These are phyloP conservation scores for Tinea semifulvella DNA, from an alignment of 2,888 invertebrate species.

Conservation along the genomic window DNA sequence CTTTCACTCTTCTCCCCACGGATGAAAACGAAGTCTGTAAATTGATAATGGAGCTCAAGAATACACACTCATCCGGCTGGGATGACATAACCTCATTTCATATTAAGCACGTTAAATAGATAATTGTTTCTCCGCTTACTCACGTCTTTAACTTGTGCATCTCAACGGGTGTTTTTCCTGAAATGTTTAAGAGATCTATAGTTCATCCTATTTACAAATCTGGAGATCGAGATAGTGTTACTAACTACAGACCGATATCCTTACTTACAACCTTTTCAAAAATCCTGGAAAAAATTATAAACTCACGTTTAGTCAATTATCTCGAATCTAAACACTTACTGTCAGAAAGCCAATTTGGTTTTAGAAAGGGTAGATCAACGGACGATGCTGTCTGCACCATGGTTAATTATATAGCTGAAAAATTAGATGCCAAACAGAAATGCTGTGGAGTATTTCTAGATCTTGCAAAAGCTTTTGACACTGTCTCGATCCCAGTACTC, in stretches of 20 bases:
- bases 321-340: background rate
- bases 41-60: background rate
- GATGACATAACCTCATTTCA: background rate
- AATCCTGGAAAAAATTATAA: background rate
- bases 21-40: constrained; percentile 1
- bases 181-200: background rate
- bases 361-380: constrained; percentile 12
- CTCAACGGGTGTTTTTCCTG: background rate
- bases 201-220: constrained; percentile 16
- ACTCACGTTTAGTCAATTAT: background rate
- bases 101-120: background rate
- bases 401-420: background rate
- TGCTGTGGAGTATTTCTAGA: constrained; percentile 12
- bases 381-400: background rate
- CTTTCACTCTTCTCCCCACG: background rate
- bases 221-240: constrained; percentile 15
- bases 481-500: constrained; percentile 8
- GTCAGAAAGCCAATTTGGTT: constrained; percentile 16
- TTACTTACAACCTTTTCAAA: constrained; percentile 17
- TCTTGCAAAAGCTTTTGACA: constrained; percentile 6
- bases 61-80: background rate
- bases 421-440: background rate
- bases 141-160: constrained; percentile 5
- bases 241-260: constrained; percentile 18
- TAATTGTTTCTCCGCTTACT: background rate